phyloP scores from a whole-genome alignment of 2,888 invertebrate genomes.

The Bellardia bayeri region DNA sequence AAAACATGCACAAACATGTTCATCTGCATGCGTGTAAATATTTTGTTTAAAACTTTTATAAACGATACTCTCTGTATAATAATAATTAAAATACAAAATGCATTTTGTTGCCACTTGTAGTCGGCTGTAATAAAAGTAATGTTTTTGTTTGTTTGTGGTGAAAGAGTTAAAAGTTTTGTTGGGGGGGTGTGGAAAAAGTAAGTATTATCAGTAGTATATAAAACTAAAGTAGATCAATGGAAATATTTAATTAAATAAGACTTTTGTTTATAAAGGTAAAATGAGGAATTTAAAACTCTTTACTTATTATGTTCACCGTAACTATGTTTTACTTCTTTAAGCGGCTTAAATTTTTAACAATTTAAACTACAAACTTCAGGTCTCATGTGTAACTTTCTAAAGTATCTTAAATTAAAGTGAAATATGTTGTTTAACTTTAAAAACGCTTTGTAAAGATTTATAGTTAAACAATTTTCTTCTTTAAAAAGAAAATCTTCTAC shows the following conservation, averaged over 20 bases:
- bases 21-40: conserved; percentile 17
- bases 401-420: conserved; percentile 1
- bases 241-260: conserved; percentile 10
- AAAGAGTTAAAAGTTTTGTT: background rate
- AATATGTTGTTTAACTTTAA: conserved; percentile 16
- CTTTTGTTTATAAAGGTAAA: too few species aligned
- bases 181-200: background rate
- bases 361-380: background rate
- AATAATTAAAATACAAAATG: conserved; percentile 11
- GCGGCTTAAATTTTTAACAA: background rate
- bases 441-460: conserved; percentile 35
- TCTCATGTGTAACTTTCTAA: conserved; percentile 7
- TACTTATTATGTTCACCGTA: too few species aligned
- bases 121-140: background rate
- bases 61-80: background rate
- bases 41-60: background rate
- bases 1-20: conserved; percentile 28
- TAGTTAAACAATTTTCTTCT: conserved; percentile 24
- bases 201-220: background rate
- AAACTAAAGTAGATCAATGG: background rate
- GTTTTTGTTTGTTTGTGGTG: background rate
- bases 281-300: too few species aligned
- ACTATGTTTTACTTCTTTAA: too few species aligned
- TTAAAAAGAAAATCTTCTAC: conserved; percentile 22
- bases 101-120: background rate